Evolutionary conservation across 2,888 invertebrate species (phyloP).

Genomic region (Acheta domesticus): DNA sequence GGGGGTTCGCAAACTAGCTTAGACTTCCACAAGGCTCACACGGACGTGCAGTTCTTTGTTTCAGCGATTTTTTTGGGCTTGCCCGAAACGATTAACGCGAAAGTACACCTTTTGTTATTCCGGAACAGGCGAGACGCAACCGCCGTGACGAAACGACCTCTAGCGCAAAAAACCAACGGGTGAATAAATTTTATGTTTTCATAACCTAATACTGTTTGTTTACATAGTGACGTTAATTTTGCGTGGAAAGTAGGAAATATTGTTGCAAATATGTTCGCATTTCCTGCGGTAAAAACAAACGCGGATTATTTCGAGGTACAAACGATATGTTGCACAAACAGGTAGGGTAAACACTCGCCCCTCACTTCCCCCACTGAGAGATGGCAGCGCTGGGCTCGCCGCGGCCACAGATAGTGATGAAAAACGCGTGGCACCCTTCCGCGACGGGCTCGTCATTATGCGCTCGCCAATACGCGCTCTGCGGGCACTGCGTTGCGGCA

Average conservation of each 20-base stretch:
- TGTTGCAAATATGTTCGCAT: not conserved
- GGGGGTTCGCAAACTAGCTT: not conserved
- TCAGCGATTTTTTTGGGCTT: not conserved
- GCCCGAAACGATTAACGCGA: not conserved
- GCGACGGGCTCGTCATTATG: too few species aligned
- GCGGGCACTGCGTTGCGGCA: too few species aligned
- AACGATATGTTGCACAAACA: not conserved
- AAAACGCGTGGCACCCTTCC: too few species aligned
- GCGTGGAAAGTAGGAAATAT: not conserved
- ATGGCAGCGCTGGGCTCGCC: too few species aligned
- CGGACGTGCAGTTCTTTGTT: not conserved
- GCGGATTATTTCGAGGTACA: constrained; percentile 1
- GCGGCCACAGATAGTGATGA: too few species aligned
- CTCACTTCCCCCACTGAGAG: too few species aligned
- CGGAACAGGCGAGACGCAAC: not conserved
- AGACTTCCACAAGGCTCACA: not conserved
- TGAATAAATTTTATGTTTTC: not conserved
- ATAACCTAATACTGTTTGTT: not conserved
- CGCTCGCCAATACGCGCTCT: too few species aligned
- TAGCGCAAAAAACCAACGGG: not conserved
- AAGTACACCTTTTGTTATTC: not conserved
- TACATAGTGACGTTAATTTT: not conserved
- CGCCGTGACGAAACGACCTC: not conserved
- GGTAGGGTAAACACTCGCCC: not conserved
- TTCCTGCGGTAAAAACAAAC: not conserved